Evolutionary conservation across 1,140 invertebrate genomes (phyloP).

Genomic region (Hycleus phaleratus): DNA sequence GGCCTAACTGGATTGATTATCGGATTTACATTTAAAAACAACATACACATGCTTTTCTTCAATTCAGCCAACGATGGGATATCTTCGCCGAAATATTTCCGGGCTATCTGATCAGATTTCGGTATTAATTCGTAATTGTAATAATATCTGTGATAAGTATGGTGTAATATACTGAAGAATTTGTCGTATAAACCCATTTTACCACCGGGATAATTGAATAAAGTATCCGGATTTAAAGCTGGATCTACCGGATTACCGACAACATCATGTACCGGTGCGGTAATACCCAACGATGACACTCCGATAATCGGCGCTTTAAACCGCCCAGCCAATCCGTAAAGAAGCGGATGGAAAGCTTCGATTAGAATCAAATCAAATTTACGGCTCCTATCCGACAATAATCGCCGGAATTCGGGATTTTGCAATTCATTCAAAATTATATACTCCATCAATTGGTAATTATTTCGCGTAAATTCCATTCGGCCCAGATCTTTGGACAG

Average conservation of each 20-base stretch:
- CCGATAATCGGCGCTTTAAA: slow-evolving; percentile 31
- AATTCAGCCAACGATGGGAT: slow-evolving; percentile 43
- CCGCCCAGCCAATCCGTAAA: slow-evolving; percentile 20
- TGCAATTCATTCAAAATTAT: slow-evolving; percentile 38
- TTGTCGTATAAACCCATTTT: slow-evolving; percentile 40
- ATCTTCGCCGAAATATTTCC: slow-evolving; percentile 39
- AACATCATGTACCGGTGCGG: slow-evolving; percentile 6
- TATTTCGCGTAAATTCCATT: neutral
- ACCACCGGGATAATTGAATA: slow-evolving; percentile 24
- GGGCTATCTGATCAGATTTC: slow-evolving; percentile 32
- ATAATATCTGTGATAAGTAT: slow-evolving; percentile 25
- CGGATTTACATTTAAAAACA: slow-evolving; percentile 46
- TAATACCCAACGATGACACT: slow-evolving; percentile 17
- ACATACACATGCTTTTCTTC: slow-evolving; percentile 43
- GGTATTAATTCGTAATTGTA: slow-evolving; percentile 23
- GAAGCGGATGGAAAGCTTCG: slow-evolving; percentile 26
- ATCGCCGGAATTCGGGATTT: slow-evolving; percentile 33
- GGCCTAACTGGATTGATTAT: slow-evolving; percentile 41
- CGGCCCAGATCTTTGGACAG: neutral
- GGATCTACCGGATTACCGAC: slow-evolving; percentile 41
- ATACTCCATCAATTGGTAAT: slow-evolving; percentile 14
- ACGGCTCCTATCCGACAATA: slow-evolving; percentile 25
- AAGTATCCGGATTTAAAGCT: slow-evolving; percentile 38
- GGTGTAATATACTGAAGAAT: slow-evolving; percentile 21
- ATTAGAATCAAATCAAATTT: slow-evolving; percentile 31